Base-by-base conservation (phyloP, 2,113 vertebrate species). In the Eira barbara region DNA sequence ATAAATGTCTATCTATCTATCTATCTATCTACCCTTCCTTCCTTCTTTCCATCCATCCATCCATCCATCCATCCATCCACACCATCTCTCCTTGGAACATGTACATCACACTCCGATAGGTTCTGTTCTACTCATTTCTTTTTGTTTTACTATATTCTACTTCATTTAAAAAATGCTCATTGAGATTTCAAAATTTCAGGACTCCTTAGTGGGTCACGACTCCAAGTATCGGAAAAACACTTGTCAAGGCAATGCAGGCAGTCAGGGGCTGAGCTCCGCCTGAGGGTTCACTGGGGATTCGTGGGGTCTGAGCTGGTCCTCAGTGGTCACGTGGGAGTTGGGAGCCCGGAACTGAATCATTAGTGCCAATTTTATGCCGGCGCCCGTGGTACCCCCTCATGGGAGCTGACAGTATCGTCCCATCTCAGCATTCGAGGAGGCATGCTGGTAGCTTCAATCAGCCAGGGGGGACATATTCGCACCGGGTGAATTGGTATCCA, bases 131-230 rank as follows among this genome's bases (percentile, higher is more conserved):
- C 27, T 63, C 74, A 87, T 67, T 86, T 76, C 31, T 57, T 93
- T 65, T 92, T 71, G n/a, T 91, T 82, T 91, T 45, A 20, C 25
- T 91, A 55, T 90, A 57, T 76, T 91, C 25, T 61, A 63, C 71
- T 81, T 95, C n/a, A 52, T 78, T 76, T 29, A 29, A 76, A 73
- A 73, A 73, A 36, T 36, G 17, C 7, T 69, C 36, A 36, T 2
- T 89, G 59, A 55, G 69, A 17, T 89, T 52, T 52, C 73, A 45
- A 79, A 89, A 73, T 92, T 45, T 84, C 78, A 71, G 14, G 20
- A 63, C 17, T 12, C 47, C 78, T 81, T 47, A 78, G 78, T 49
- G n/a, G 21, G 87, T 83, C 36, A 42, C 34, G 83, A 71, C 17
- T 57, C 63, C 31, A 84, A 79, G 79, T 92, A 61, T 61, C 0